Base-by-base conservation (phyloP, 2,888 invertebrate genomes). In the Litoditis marina region DNA sequence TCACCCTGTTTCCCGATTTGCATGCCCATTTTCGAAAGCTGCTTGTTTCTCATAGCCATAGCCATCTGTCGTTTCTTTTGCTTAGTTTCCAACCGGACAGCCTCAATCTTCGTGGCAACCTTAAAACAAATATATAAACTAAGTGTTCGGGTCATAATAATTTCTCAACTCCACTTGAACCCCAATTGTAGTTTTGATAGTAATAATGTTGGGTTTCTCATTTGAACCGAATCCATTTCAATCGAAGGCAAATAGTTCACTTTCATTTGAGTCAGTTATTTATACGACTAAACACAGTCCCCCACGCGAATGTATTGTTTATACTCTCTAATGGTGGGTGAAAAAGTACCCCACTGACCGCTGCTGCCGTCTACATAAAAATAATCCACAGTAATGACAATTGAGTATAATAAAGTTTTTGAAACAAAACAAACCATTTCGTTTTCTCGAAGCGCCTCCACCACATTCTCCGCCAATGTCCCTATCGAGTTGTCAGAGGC, bases 21-120 rank as follows among this genome's bases (percentile, higher is more conserved):
- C 87, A 87, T 87, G 62, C 95, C 95, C 60, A 96, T 87, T 25
- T 93, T 93, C 66, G 92, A 92, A 27, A 98, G 87, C 83, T 96
- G 95, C 76, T 94, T 92, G 84, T 94, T 92, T 52, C 96, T 88
- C 86, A 94, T 95, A 0, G 94, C 94, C 96, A 96, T 96, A 0
- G 96, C 96, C 58, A 96, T 86, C 0, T 94, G 89, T 84, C 96
- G 95, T 88, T 96, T 96, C 84, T 96, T 95, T 80, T 92, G 89
- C 71, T 92, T 88, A 0, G 96, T 98, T 82, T 93, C 92, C 78
- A 92, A 90, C 0, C 96, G 88, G 0, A 93, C 93, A 83, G 92
- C 90, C 81, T 94, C 93, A 70, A 96, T 94, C 78, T 92, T 69
- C 22, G 56, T 51, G n/a, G 53, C 58, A 0, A 65, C 61, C 47